These are phyloP conservation scores for Cyanoliseus patagonus DNA, from an alignment of 2,113 vertebrate genomes.

Conservation along the genomic window DNA sequence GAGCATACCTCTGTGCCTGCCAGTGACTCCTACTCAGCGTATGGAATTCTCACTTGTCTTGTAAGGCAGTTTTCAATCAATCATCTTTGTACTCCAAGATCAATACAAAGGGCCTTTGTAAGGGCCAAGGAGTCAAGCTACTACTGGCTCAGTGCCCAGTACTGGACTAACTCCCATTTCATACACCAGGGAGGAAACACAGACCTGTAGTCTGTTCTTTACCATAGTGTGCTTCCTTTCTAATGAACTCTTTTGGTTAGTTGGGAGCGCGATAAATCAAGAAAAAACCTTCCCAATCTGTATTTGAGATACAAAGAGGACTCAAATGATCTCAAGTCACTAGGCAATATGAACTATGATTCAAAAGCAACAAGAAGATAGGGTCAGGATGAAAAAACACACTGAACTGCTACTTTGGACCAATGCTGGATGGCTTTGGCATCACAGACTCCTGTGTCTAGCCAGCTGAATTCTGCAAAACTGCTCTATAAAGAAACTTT, in stretches of 20 bases:
- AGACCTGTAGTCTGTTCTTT: neutral
- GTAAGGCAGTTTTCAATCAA: neutral
- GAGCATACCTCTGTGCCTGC: neutral
- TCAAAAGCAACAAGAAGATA: neutral
- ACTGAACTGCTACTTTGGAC: neutral
- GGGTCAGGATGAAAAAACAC: neutral
- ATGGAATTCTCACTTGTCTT: neutral
- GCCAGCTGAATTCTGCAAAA: neutral
- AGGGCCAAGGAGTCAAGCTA: neutral
- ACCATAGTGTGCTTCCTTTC: neutral
- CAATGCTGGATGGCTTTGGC: neutral
- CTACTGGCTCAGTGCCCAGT: neutral
- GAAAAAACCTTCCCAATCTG: neutral
- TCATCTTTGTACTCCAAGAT: neutral
- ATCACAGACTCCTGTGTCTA: neutral
- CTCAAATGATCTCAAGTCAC: neutral
- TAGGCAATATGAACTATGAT: neutral
- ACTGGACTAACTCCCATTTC: neutral
- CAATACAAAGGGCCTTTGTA: neutral
- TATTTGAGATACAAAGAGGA: neutral
- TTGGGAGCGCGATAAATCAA: neutral
- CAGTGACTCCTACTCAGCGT: neutral
- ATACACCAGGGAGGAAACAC: neutral
- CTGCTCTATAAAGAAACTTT: conserved; percentile 7
- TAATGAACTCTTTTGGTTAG: neutral